Base-by-base conservation (phyloP, 2,888 invertebrate species). In the Leptarthrus brevirostris region DNA sequence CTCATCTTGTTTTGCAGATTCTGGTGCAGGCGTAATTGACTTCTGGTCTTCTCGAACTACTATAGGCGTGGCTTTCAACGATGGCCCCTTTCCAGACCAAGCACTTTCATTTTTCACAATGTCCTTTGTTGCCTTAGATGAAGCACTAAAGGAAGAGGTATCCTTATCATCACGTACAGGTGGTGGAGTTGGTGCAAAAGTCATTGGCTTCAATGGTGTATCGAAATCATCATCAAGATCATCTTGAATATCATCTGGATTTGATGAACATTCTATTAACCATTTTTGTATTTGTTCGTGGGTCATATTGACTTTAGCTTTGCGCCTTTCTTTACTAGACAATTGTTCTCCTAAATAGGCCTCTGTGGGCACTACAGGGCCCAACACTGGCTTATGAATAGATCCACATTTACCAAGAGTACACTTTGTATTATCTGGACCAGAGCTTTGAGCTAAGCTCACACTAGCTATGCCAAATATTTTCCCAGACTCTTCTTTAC, bases 261-360 rank as follows among this genome's bases (percentile, higher is more conserved):
- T 87, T 8, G 86, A 83, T 1, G 87, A 87, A 77, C 88, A 88
- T 77, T 88, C 88, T 73, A 86, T 86, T 4, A 88, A 78, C 91
- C 91, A 91, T 78, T 90, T 90, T 77, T 91, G 90, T 52, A 91
- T 90, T 81, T 90, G 89, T 79, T 90, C 90, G 40, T 88, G 89
- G 0, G 90, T 90, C 90, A 90, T 90, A 79, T 90, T 90, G 0
- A 90, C 89, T 80, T 90, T 89, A 16, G 88, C 89, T 80, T 90
- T 87, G 77, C 79, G 84, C 66, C 81, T 82, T 64, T 85, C 85
- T 75, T 85, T 85, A 74, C 84, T 83, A 0, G 85, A 81, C 24
- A 85, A 76, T 72, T 83, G 84, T 74, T 85, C 85, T 2, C 84
- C 84, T 47, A 84, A 80, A 72, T 84, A 84, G 0, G 83, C 81